A percentile compares a stretch with the other conserved stretches of the same genome.
Conservation (phyloP, 2,113 vertebrate species). For the Natator depressus region DNA sequence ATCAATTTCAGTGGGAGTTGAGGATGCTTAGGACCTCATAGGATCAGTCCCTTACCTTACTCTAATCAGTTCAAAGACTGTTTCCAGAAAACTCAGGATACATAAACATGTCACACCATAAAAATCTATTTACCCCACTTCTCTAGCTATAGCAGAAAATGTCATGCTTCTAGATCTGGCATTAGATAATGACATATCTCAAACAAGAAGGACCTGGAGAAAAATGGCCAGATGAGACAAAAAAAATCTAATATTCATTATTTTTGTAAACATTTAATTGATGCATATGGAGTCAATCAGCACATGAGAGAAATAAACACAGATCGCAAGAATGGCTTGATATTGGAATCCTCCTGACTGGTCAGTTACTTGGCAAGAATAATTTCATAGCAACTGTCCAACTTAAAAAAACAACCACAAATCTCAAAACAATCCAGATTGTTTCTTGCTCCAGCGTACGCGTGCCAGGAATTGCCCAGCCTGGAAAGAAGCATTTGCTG, state of each 20-base stretch:
- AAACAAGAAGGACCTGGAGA: not conserved
- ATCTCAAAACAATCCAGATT: not conserved
- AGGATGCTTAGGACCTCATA: not conserved
- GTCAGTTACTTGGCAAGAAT: not conserved
- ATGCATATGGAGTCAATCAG: rapidly evolving
- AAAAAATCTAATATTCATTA: not conserved
- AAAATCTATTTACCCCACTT: not conserved
- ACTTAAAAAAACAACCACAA: not conserved
- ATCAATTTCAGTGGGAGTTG: not conserved
- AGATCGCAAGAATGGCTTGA: not conserved
- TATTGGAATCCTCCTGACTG: not conserved
- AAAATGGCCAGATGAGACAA: not conserved
- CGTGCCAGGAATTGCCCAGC: too few relatives aligned
- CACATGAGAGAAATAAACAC: not conserved
- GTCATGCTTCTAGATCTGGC: not conserved
- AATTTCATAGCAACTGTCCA: not conserved
- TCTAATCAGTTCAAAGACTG: not conserved
- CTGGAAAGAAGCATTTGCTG: too few relatives aligned
- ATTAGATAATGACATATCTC: not conserved
- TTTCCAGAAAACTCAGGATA: not conserved
- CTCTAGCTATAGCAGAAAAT: not conserved
- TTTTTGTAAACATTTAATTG: not conserved
- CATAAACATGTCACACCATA: not conserved
- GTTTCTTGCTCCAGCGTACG: too few relatives aligned
- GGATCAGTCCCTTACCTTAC: not conserved